Percentiles rank a stretch among this genome's conserved stretches.
phyloP scores from a whole-genome alignment of 2,113 vertebrate species.

The Argyrosomus japonicus region DNA sequence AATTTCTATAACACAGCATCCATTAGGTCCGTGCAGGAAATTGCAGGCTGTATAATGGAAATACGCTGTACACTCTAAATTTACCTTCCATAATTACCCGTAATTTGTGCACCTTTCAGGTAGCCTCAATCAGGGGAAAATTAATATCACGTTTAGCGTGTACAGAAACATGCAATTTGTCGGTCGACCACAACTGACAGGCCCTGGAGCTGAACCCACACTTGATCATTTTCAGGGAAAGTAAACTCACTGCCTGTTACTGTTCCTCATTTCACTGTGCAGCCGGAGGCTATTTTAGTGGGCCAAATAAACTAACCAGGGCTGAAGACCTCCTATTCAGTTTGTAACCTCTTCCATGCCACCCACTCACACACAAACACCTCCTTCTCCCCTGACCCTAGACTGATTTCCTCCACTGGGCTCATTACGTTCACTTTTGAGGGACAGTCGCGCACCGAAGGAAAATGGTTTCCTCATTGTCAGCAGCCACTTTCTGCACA shows the following conservation, averaged over 20 bases:
- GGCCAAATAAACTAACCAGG: slow-evolving; percentile 35
- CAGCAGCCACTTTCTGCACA: slow-evolving; percentile 37
- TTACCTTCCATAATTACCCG: neutral
- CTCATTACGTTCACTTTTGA: slow-evolving; percentile 30
- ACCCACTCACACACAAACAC: slow-evolving; percentile 8
- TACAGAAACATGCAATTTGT: neutral
- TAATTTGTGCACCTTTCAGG: neutral
- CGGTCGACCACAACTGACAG: neutral
- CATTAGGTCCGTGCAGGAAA: too few species aligned
- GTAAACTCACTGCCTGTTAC: slow-evolving; percentile 24
- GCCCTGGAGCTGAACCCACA: neutral
- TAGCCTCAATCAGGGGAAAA: neutral
- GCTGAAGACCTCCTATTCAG: slow-evolving; percentile 12
- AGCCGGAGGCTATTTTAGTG: slow-evolving; percentile 28
- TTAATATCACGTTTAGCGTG: neutral
- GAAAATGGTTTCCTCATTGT: slow-evolving; percentile 59
- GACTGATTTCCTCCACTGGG: slow-evolving; percentile 17
- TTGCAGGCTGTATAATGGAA: neutral
- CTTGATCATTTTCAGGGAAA: slow-evolving; percentile 6
- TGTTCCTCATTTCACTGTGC: slow-evolving; percentile 22
- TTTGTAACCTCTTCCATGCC: slow-evolving; percentile 21
- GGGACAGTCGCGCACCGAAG: slow-evolving; percentile 4
- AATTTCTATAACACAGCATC: neutral
- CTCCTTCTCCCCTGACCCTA: neutral
- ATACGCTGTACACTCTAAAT: neutral